phyloP scores from a whole-genome alignment of 2,888 invertebrate species.

The Holacanthella duospinosa region DNA sequence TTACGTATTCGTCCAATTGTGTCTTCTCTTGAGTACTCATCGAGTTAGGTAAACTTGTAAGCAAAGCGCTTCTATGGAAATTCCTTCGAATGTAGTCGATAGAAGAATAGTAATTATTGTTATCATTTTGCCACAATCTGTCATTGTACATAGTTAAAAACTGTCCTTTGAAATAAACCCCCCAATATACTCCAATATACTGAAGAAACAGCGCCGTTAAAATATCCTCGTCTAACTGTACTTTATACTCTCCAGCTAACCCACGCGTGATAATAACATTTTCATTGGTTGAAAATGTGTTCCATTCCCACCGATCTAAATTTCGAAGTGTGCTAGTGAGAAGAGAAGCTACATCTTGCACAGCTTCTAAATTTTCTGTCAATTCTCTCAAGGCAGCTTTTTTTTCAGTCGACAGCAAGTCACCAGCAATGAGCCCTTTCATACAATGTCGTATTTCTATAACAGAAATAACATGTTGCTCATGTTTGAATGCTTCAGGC shows the following conservation, averaged over 20 bases:
- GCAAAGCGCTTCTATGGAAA: too few species aligned
- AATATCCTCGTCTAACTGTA: too few species aligned
- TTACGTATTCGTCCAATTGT: constrained; percentile 10
- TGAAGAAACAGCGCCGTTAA: too few species aligned
- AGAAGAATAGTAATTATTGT: too few species aligned
- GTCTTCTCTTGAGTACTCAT: constrained; percentile 7
- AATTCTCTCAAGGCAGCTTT: constrained; percentile 20
- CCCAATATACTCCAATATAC: too few species aligned
- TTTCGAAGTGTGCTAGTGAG: constrained; percentile 19
- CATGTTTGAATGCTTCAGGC: neutral
- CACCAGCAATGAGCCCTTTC: constrained; percentile 18
- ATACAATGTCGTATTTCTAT: constrained; percentile 18
- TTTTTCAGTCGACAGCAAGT: constrained; percentile 17
- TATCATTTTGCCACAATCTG: too few species aligned
- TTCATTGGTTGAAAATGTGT: too few species aligned
- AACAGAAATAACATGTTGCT: neutral
- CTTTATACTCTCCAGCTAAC: too few species aligned
- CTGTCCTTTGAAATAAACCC: too few species aligned
- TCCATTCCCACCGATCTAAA: too few species aligned
- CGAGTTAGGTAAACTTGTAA: constrained; percentile 16
- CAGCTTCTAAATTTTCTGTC: constrained; percentile 20
- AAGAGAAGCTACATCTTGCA: constrained; percentile 22
- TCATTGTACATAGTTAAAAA: too few species aligned
- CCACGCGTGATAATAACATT: constrained; percentile 20
- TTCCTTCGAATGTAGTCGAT: too few species aligned